These are phyloP conservation scores for Mimas tiliae DNA, from an alignment of 2,888 invertebrate species.

Conservation along the genomic window DNA sequence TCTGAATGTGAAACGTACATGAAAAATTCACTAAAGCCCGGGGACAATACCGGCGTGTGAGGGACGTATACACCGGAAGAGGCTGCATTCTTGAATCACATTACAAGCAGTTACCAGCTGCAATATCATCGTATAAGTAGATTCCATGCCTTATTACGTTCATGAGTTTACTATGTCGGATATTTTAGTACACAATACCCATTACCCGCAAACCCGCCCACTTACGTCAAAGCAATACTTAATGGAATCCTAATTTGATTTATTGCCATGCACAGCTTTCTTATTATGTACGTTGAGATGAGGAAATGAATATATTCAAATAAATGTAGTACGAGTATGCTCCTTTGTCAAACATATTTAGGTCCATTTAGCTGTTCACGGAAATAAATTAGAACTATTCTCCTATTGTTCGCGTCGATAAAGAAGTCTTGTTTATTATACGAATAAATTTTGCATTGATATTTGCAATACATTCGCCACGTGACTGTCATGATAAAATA, in stretches of 20 bases:
- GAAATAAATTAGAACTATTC: conserved; percentile 4
- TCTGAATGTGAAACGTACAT: neutral
- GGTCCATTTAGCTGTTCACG: neutral
- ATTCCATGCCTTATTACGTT: conserved; percentile 31
- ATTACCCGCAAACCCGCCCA: conserved; percentile 2
- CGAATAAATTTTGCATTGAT: too few relatives aligned
- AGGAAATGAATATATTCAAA: neutral
- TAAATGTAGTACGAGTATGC: neutral
- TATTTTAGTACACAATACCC: conserved; percentile 9
- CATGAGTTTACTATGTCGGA: neutral
- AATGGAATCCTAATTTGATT: conserved; percentile 20
- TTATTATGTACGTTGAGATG: conserved; percentile 1
- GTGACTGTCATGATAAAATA: too few relatives aligned
- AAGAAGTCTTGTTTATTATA: too few relatives aligned
- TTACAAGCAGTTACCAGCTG: conserved; percentile 28
- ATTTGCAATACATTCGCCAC: too few relatives aligned
- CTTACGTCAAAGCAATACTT: conserved; percentile 16
- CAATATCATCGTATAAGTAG: conserved; percentile 25
- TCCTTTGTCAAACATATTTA: neutral
- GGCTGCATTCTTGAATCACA: conserved; percentile 30
- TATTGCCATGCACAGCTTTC: conserved; percentile 12
- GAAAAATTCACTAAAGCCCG: conserved; percentile 12
- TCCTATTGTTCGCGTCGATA: neutral
- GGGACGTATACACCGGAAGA: conserved; percentile 10
- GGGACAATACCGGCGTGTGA: conserved; percentile 1